These are phyloP conservation scores for Hypomecis atomaria DNA, from an alignment of 2,888 invertebrate species.

Conservation along the genomic window DNA sequence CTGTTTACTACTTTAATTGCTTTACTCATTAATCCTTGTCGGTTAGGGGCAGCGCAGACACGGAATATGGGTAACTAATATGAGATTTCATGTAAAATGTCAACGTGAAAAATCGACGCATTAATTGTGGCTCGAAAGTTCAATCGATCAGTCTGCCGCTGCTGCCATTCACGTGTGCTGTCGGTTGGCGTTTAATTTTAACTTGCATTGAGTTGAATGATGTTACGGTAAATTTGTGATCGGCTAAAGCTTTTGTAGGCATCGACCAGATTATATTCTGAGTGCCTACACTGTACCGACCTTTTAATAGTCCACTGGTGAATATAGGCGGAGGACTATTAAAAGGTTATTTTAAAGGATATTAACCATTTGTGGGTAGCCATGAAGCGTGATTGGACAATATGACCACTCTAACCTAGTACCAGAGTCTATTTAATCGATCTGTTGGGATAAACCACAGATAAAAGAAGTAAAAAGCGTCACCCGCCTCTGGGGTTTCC, in stretches of 20 bases:
- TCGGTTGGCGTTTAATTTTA: slow-evolving; percentile 20
- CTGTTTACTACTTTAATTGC: slow-evolving; percentile 81
- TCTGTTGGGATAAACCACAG: too few relatives aligned
- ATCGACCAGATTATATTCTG: not conserved
- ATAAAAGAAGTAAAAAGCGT: too few relatives aligned
- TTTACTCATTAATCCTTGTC: slow-evolving; percentile 76
- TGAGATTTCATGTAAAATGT: slow-evolving; percentile 53
- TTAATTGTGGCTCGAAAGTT: slow-evolving; percentile 32
- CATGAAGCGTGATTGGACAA: too few relatives aligned
- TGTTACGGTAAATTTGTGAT: slow-evolving; percentile 8
- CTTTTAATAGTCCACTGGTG: too few relatives aligned
- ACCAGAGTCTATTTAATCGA: too few relatives aligned
- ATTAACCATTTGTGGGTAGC: too few relatives aligned
- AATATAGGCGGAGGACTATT: too few relatives aligned
- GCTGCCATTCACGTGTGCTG: slow-evolving; percentile 23
- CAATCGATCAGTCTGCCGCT: slow-evolving; percentile 29
- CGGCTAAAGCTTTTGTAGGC: not conserved
- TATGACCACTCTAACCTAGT: too few relatives aligned
- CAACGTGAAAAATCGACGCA: slow-evolving; percentile 49
- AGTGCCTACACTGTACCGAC: not conserved
- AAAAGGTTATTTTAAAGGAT: too few relatives aligned
- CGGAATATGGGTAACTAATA: slow-evolving; percentile 56
- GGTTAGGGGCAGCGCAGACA: slow-evolving; percentile 60
- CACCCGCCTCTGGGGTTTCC: too few relatives aligned
- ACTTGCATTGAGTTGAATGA: slow-evolving; percentile 8